phyloP scores from a whole-genome alignment of 1,140 invertebrate species.

The Sitodiplosis mosellana region DNA sequence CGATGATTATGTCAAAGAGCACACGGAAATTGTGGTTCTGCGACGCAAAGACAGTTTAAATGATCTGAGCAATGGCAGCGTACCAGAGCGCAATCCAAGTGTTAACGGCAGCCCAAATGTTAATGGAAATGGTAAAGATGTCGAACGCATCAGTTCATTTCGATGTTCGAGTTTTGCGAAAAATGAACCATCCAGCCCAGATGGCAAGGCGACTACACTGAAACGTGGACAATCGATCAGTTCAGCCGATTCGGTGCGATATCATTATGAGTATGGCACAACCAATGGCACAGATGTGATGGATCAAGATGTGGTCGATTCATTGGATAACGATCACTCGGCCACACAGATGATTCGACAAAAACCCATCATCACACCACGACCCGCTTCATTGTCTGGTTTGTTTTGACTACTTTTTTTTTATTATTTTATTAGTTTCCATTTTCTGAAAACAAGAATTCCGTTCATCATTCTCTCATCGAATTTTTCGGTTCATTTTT shows the following conservation, averaged over 20 bases:
- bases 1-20: constrained; percentile 17
- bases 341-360: not conserved
- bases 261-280: too few species aligned
- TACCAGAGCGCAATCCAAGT: too few species aligned
- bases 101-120: too few species aligned
- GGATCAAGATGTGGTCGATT: too few species aligned
- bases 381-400: constrained; percentile 26
- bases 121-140: not conserved
- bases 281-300: too few species aligned
- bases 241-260: not conserved
- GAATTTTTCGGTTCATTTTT: too few species aligned
- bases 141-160: constrained; percentile 5
- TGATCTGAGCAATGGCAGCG: constrained; percentile 1
- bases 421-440: constrained; percentile 2
- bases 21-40: constrained; percentile 22
- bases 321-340: not conserved
- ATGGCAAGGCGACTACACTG: not conserved
- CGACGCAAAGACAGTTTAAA: constrained; percentile 18
- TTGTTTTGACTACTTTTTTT: constrained; percentile 11
- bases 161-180: too few species aligned
- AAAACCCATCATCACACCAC: constrained; percentile 22
- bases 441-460: not conserved
- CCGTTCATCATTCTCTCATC: not conserved
- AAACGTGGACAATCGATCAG: not conserved
- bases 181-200: too few species aligned